These are phyloP conservation scores for Cladorhizidae sp. DNA, from an alignment of 37 sponge, comb jelly and placozoan genomes.

Conservation along the genomic window DNA sequence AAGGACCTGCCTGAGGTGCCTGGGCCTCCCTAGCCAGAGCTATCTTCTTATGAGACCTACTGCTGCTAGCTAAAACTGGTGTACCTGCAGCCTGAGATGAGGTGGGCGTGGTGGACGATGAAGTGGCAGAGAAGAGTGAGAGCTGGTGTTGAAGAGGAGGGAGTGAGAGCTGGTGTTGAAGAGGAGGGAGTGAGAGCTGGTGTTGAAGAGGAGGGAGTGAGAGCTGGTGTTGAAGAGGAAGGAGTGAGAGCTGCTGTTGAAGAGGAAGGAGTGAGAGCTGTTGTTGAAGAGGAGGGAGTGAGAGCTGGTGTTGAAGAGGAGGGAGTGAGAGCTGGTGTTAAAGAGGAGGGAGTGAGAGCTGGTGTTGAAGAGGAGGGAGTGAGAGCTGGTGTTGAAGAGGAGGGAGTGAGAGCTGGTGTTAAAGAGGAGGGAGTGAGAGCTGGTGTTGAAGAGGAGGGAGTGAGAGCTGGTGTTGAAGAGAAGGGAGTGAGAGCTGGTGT, in stretches of 20 bases:
- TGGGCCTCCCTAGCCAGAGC: slow-evolving; percentile 1
- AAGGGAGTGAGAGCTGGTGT: no score
- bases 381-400: no score
- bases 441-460: not conserved
- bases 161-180: not conserved
- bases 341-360: not conserved
- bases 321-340: not conserved
- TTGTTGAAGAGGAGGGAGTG: no score
- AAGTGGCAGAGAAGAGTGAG: not conserved
- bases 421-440: not conserved
- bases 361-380: no score
- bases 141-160: not conserved
- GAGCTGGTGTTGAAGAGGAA: no score
- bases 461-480: no score
- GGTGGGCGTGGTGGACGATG: not conserved
- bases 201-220: no score
- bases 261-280: no score
- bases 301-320: no score
- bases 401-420: slow-evolving; percentile 4
- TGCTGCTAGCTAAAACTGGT: not conserved
- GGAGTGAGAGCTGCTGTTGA: no score
- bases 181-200: no score
- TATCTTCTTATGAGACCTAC: not conserved
- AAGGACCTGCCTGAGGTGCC: not conserved
- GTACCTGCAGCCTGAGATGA: not conserved